Evolutionary conservation across 2,797 vertebrate species (phyloP), one percentile per base, ranked within the genome.

Genomic region (Tadarida brasiliensis): DNA sequence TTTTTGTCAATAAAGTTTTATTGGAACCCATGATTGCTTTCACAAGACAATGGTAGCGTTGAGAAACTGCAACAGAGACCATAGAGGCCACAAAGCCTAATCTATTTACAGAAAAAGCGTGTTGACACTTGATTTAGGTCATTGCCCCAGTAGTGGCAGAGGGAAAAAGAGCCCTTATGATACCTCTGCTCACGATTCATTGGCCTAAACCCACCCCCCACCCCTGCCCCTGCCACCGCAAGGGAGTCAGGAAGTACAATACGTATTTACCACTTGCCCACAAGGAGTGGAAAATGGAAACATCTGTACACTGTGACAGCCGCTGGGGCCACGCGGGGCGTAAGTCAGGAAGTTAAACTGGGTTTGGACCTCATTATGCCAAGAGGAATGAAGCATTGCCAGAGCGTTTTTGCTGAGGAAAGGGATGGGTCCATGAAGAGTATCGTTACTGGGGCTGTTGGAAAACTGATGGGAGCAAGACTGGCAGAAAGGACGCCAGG

Each of bases 1-100:
- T 57, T 84, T 90, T 77, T 89, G 44, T 70, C 78, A 97, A 91
- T 78, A 93, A 94, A 91, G 83, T 70, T 74, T 78, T 80, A 84
- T 56, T 67, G 77, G 61, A 81, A 92, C 22, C 47, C 19, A 15
- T 24, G 86, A 78, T 73, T 77, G 7, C 44, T 94, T 73, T 85
- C 68, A 22, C 4, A 20, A 7, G n/a, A 47, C 24, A 57, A 3
- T 4, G 19, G 67, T 8, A 57, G 47, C 26, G 14, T 19, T 59
- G 71, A 70, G 90, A 90, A 33, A 26, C 51, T 65, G 22, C 7
- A 24, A 5, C 26, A 44, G 84, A 86, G 74, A 88, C 30, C 16
- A 28, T 1, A 14, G 10, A 12, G 19, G 44, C 47, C 8, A 3
- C 39, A 85, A n/a, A 61, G 77, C 39, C 73, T 59, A 92, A 77